Base-by-base conservation (phyloP, 2,888 invertebrate genomes). In the Salticus scenicus region DNA sequence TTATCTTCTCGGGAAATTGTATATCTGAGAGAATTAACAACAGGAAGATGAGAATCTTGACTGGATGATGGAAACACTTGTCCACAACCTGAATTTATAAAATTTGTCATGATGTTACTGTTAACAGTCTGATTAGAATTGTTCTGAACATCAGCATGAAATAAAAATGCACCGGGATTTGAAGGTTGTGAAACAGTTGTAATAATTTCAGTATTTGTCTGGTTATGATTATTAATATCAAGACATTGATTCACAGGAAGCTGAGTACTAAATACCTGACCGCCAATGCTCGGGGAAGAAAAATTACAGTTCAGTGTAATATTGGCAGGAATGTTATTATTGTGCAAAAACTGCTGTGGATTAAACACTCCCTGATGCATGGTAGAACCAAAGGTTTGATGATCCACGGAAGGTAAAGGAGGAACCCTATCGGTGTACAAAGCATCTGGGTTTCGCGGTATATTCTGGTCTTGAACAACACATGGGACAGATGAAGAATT, bases 191-290 rank as follows among this genome's bases (percentile, higher is more conserved):
- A 74, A 24, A 81, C 77, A 51, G 80, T 66, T 69, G 77, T 73
- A 1, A 80, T 28, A n/a, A 76, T 72, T 30, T 82, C 78, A 20
- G 76, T 33, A 20, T 71, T 30, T 5, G 63, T 24, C 31, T 87
- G 86, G 31, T 57, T 33, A 20, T 80, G 85, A 17, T 57, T 47
- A 70, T 76, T 83, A 69, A 87, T 71, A 28, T 76, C 79, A 75
- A 83, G 71, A 47, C 87, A 87, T 30, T 78, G 83, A 63, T 87
- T 87, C 8, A 87, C 72, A 63, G 80, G 87, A 78, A 87, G 74
- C 28, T 83, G 83, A 30, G 87, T 73, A 66, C 75, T 79, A 41
- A 83, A 75, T n/a, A 87, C 75, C 27, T 87, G 82, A 20, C 79
- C 75, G 33, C 41, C 70, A 30, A 79, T 70, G 70, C 47, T 85